Percentiles rank a stretch among this genome's conserved stretches.
Conservation (phyloP, 2,797 vertebrate species). For the Neostethus bicornis region DNA sequence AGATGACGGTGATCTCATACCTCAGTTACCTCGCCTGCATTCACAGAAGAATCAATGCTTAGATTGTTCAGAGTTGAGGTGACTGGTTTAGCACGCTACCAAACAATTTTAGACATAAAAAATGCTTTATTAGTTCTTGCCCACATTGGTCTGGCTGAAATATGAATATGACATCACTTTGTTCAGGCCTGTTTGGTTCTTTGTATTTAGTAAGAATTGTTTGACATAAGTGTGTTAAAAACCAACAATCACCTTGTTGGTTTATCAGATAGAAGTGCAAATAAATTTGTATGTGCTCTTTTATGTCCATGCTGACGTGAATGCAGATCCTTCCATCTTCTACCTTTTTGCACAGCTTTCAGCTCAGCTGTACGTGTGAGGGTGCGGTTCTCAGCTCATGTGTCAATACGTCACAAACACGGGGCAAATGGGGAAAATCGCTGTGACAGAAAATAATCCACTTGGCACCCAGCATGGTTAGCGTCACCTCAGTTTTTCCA, state of each 20-base stretch:
- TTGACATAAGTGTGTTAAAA: background rate
- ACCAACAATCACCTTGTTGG: background rate
- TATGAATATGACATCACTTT: background rate
- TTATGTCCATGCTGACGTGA: background rate
- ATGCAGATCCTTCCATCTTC: too few relatives aligned
- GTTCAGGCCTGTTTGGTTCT: background rate
- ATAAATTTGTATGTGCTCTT: background rate
- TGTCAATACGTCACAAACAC: background rate
- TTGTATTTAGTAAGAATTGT: background rate
- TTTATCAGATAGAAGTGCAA: background rate
- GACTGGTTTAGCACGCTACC: background rate
- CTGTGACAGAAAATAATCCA: slow-evolving; percentile 13
- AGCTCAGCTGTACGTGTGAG: slow-evolving; percentile 15
- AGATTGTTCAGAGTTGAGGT: slow-evolving; percentile 3
- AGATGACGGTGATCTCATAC: background rate
- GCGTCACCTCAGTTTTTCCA: slow-evolving; percentile 22
- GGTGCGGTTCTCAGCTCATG: slow-evolving; percentile 1
- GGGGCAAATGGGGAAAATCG: background rate
- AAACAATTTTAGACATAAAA: background rate
- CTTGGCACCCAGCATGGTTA: background rate
- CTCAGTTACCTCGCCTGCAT: background rate
- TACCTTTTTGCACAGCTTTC: background rate
- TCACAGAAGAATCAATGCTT: slow-evolving; percentile 2
- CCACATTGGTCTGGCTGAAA: background rate
- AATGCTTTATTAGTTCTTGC: background rate